Conservation (phyloP, 2,888 invertebrate species). For the Epicampocera succincta region DNA sequence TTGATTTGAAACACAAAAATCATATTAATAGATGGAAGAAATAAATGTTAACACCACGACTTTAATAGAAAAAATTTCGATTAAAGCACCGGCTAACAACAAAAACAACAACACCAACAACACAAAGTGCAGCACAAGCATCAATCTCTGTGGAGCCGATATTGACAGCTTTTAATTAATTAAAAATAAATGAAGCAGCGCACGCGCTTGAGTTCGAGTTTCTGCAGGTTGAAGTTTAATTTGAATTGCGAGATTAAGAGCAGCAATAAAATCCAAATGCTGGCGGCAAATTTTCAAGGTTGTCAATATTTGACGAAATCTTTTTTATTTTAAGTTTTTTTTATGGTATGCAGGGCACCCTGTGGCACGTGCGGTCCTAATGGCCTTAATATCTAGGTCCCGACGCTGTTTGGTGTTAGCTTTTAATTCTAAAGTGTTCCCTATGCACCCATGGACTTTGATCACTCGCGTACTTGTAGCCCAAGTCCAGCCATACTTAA, state of each 20-base stretch:
- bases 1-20: not conserved
- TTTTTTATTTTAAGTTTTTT: not conserved
- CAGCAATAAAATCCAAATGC: slow-evolving; percentile 31
- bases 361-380: too few species aligned
- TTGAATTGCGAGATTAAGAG: not conserved
- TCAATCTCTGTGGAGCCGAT: not conserved
- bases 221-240: too few species aligned
- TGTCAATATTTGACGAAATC: not conserved
- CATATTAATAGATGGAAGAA: not conserved
- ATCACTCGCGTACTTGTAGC: too few species aligned
- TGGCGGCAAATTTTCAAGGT: slow-evolving; percentile 53
- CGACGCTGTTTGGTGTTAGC: too few species aligned
- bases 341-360: not conserved
- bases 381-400: too few species aligned
- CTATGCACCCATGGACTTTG: too few species aligned
- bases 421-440: too few species aligned
- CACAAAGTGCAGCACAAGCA: slow-evolving; percentile 8
- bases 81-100: not conserved
- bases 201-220: not conserved
- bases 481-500: too few species aligned
- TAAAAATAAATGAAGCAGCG: not conserved
- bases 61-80: slow-evolving; percentile 5
- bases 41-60: not conserved
- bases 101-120: too few species aligned
- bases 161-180: not conserved